phyloP scores from a whole-genome alignment of 2,888 invertebrate genomes.

The Glyphotaelius pellucidus region DNA sequence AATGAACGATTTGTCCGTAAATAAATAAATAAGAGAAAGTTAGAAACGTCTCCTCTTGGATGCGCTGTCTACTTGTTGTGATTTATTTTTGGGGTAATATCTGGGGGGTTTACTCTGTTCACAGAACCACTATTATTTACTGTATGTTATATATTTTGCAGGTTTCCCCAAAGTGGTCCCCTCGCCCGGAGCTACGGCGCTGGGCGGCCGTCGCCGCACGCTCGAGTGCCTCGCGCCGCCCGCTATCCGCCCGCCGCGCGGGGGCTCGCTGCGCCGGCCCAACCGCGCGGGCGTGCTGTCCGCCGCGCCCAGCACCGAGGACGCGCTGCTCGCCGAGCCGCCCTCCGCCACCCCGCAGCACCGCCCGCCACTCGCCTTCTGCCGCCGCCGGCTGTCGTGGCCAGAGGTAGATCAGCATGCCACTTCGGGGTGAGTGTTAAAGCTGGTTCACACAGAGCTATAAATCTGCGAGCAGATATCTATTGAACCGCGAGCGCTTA shows the following conservation, averaged over 20 bases:
- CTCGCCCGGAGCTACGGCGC: conserved; percentile 81
- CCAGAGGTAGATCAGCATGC: conserved; percentile 91
- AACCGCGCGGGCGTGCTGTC: conserved; percentile 72
- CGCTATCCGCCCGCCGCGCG: conserved; percentile 73
- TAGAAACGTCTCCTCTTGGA: too few relatives aligned
- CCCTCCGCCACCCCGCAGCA: conserved; percentile 78
- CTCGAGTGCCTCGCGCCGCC: conserved; percentile 81
- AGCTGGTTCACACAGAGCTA: too few relatives aligned
- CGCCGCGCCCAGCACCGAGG: conserved; percentile 69
- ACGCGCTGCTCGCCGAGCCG: conserved; percentile 71
- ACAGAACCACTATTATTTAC: too few relatives aligned
- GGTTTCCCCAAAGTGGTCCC: conserved; percentile 87
- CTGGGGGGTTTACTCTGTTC: too few relatives aligned
- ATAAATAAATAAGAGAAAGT: too few relatives aligned
- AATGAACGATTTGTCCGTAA: too few relatives aligned
- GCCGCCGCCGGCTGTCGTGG: conserved; percentile 88
- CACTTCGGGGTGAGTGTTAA: conserved; percentile 87
- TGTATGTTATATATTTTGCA: conserved; percentile 65
- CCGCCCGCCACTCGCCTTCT: conserved; percentile 85
- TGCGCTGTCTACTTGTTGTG: too few relatives aligned
- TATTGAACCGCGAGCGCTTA: too few relatives aligned
- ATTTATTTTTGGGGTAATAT: too few relatives aligned
- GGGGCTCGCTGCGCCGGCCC: conserved; percentile 79
- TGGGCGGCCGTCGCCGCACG: conserved; percentile 78
- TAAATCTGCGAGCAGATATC: too few relatives aligned